A percentile compares a stretch with the other conserved stretches of the same genome.
Evolutionary conservation across 2,113 vertebrate species (phyloP).

Genomic region (Galeopterus variegatus): DNA sequence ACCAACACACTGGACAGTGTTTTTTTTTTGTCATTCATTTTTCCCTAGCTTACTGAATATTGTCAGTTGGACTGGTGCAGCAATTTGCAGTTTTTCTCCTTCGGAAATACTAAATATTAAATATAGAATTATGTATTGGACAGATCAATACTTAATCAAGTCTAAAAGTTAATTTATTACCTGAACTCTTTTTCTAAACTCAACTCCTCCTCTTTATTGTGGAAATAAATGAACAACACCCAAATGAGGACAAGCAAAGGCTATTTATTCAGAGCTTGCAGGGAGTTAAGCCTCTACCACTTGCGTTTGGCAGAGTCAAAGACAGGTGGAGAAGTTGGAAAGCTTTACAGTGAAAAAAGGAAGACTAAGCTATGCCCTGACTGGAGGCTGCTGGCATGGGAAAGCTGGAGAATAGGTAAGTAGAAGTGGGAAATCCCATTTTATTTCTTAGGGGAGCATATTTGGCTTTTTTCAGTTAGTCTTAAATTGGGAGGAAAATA

Average conservation of each 20-base stretch:
- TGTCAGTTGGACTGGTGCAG: neutral
- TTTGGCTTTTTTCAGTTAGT: neutral
- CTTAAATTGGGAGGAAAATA: neutral
- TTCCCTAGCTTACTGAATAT: neutral
- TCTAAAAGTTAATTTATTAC: neutral
- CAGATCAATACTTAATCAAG: neutral
- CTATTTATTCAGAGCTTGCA: neutral
- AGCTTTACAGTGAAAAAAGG: rapidly evolving
- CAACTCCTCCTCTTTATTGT: neutral
- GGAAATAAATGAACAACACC: neutral
- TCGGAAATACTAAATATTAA: neutral
- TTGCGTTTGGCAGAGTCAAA: neutral
- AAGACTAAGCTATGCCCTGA: rapidly evolving
- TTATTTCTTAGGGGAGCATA: neutral
- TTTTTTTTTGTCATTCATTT: neutral
- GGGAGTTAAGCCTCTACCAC: too few relatives aligned
- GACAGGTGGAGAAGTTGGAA: rapidly evolving
- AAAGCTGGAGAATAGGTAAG: neutral
- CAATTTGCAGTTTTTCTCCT: neutral
- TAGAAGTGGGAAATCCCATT: rapidly evolving
- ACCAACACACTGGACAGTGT: neutral
- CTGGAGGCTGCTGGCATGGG: rapidly evolving
- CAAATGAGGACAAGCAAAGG: neutral
- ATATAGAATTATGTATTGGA: neutral
- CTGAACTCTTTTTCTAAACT: neutral